Evolutionary conservation across 2,113 vertebrate species (phyloP), one percentile per base, ranked within the genome.

Genomic region (Crypturellus undulatus): DNA sequence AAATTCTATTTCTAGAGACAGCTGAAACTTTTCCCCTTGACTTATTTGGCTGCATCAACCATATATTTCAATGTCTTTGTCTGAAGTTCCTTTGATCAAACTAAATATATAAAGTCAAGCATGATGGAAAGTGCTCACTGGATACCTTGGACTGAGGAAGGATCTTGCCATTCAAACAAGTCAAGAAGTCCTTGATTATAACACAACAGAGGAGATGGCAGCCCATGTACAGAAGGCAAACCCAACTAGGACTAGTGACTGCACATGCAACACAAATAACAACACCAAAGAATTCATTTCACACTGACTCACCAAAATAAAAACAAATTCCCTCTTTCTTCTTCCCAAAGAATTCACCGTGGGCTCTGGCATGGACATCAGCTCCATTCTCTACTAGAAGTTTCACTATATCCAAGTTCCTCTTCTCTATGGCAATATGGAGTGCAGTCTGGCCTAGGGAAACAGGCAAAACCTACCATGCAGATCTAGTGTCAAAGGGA

Each of bases 361-460:
- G 98, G 87, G 99, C 99, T 82, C 89, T 98, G 92, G 98, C 98
- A 0, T 99, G 98, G 69, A 99, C 98, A 1, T 99, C 70, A 6
- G 99, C 99, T 43, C 98, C 98, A 17, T 99, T 98, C 88, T 98
- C 97, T 92, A 99, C 97, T 77, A 99, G 96, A 62, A 99, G 96
- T 69, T 98, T 89, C 83, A 99, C 98, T 24, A 98, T 97, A 6
- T 40, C 84, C 2, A 98, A 51, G 76, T 97, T 99, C 91, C 99
- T 98, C 90, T 98, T 99, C 97, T 99, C 99, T 3, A 99, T 98
- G 86, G 99, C 99, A 1, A 99, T 98, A 62, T 99, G 99, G 34
- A 99, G 98, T 15, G 99, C 99, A 1, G 99, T 99, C 96, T 99
- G 99, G 45, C 99, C 99, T 99, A 90, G 25, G 85, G 71, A 64